Evolutionary conservation across 2,113 vertebrate genomes (phyloP), one percentile per base, ranked within the genome.

Genomic region (Tetrax tetrax): DNA sequence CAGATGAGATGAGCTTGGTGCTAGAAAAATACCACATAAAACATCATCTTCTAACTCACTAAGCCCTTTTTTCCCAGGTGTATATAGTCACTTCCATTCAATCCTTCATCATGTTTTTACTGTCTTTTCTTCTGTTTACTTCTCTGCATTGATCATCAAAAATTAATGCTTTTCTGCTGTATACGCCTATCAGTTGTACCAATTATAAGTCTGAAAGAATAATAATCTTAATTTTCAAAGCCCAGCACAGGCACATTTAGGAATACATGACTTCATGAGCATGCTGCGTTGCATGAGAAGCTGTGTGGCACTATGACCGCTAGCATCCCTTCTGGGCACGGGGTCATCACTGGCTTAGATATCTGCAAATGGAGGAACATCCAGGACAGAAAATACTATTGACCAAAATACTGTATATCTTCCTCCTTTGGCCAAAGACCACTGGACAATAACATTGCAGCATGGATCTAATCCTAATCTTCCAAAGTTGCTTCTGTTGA

Each of bases 201-300:
- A 63, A 5, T 51, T 51, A 35, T 3, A 84, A 25, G 6, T 27
- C 47, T 86, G 50, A 76, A 87, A 91, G 54, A 69, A 72, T 37
- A 81, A 63, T 10, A 29, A 29, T 45, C 25, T 91, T 84, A 14
- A 33, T 56, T 91, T 71, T 82, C 57, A 79, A 75, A 93, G 50
- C 15, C 14, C 47, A 47, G 47, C 38, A 48, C 3, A 2, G 9
- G 16, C 0, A 6, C 2, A 0, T 2, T 76, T 61, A 87, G 43
- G 25, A 86, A 41, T 20, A 54, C 2, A 1, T 25, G n/a, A 59
- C 19, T 29, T 50, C 43, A 83, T 1, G 0, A 75, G 43, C 10
- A 8, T 12, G 17, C n/a, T 79, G 37, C 2, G 0, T 23, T 79
- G 43, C 4, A 1, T 6, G 4, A 53, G 33, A 10, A 70, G 37